phyloP scores from a whole-genome alignment of 2,888 invertebrate genomes.

The Frankliniella intonsa region DNA sequence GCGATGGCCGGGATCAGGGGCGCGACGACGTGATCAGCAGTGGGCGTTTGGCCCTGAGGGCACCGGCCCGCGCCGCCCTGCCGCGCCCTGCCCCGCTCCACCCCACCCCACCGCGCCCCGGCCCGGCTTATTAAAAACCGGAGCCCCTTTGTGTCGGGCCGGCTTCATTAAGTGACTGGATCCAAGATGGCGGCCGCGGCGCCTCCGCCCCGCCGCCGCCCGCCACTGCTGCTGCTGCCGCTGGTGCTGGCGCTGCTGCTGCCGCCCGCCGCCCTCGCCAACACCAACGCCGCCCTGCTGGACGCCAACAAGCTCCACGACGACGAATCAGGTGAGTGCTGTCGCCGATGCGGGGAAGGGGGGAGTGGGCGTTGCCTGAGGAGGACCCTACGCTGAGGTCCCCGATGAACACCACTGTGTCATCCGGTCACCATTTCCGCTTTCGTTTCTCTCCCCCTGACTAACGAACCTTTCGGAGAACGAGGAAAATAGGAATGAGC shows the following conservation, averaged over 20 bases:
- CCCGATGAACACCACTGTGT: no score
- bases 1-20: not conserved
- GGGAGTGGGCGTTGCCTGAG: no score
- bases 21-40: not conserved
- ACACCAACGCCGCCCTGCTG: not conserved
- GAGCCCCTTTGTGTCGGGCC: no score
- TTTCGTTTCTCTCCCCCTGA: no score
- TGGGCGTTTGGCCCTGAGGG: no score
- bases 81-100: not conserved
- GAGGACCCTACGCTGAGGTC: no score
- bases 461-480: no score
- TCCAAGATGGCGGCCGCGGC: not conserved
- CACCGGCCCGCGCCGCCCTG: not conserved
- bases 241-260: not conserved
- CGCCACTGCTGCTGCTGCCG: not conserved
- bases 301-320: slow-evolving; percentile 24
- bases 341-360: no score
- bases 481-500: no score
- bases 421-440: no score
- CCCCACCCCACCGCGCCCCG: not conserved
- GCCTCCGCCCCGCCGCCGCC: not conserved
- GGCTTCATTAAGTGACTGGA: no score
- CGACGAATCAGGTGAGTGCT: not conserved
- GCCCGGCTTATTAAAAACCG: not conserved
- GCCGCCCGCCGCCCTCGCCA: not conserved